Conservation (phyloP, 2,113 vertebrate species). For the Oncorhynchus clarkii region DNA sequence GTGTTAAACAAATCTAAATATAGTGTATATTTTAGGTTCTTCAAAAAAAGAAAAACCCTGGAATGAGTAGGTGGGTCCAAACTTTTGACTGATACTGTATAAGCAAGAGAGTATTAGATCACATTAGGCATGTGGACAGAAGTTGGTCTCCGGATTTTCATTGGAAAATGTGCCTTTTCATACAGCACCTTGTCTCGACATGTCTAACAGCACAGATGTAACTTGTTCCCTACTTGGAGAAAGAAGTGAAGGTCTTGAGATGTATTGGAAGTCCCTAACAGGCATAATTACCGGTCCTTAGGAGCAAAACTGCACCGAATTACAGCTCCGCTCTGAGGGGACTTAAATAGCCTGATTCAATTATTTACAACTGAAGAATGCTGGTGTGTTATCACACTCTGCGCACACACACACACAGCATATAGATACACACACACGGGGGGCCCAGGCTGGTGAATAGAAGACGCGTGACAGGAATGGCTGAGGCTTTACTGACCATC, state of each 20-base stretch:
- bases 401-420: background rate
- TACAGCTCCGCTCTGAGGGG: slow-evolving; percentile 54
- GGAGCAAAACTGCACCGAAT: slow-evolving; percentile 62
- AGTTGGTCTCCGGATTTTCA: background rate
- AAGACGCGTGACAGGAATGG: slow-evolving; percentile 52
- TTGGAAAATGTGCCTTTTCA: background rate
- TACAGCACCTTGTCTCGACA: slow-evolving; percentile 5
- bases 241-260: slow-evolving; percentile 41
- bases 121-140: background rate
- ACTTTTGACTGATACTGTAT: too few species aligned
- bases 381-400: slow-evolving; percentile 39
- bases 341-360: slow-evolving; percentile 69
- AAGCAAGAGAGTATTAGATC: background rate
- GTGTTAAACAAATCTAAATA: too few species aligned
- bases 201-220: slow-evolving; percentile 41
- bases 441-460: slow-evolving; percentile 34
- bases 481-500: slow-evolving; percentile 24
- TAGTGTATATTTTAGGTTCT: too few species aligned
- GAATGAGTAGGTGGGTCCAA: too few species aligned
- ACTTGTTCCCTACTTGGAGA: slow-evolving; percentile 35
- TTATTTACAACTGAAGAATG: slow-evolving; percentile 66
- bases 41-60: too few species aligned
- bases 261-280: slow-evolving; percentile 62
- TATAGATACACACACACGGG: slow-evolving; percentile 3
- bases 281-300: slow-evolving; percentile 62